Conservation (phyloP, 2,113 vertebrate species). For the Takifugu flavidus region DNA sequence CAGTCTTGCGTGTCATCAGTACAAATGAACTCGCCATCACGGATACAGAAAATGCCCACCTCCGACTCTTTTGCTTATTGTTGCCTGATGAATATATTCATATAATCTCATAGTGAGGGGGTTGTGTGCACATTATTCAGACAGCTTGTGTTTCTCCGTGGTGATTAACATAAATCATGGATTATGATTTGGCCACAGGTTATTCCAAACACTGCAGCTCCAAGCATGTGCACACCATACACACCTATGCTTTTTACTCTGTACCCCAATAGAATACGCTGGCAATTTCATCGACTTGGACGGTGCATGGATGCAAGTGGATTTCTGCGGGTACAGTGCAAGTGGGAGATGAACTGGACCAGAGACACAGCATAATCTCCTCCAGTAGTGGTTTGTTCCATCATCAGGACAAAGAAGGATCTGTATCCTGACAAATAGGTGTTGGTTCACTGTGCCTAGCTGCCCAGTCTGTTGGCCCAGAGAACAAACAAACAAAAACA, state of each 20-base stretch:
- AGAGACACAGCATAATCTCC: slow-evolving; percentile 47
- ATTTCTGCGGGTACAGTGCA: slow-evolving; percentile 29
- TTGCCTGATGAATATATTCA: slow-evolving; percentile 67
- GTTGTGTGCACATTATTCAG: slow-evolving; percentile 50
- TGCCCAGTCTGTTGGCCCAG: slow-evolving; percentile 41
- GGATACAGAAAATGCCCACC: slow-evolving; percentile 30
- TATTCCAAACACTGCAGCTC: slow-evolving; percentile 30
- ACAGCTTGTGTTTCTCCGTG: slow-evolving; percentile 24
- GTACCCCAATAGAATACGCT: slow-evolving; percentile 46
- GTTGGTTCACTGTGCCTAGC: slow-evolving; percentile 38
- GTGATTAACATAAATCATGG: slow-evolving; percentile 56
- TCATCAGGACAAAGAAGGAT: slow-evolving; percentile 57
- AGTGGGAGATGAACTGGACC: slow-evolving; percentile 31
- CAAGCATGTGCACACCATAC: slow-evolving; percentile 34
- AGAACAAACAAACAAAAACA: slow-evolving; percentile 41
- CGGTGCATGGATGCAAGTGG: slow-evolving; percentile 10
- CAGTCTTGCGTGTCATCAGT: slow-evolving; percentile 45
- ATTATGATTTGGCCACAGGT: slow-evolving; percentile 52
- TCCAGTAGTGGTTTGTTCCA: slow-evolving; percentile 53
- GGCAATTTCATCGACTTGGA: slow-evolving; percentile 39
- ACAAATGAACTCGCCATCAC: slow-evolving; percentile 51
- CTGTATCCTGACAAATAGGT: slow-evolving; percentile 44
- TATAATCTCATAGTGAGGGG: slow-evolving; percentile 55
- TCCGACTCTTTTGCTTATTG: slow-evolving; percentile 36
- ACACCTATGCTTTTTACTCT: slow-evolving; percentile 57